phyloP scores from a whole-genome alignment of 2,797 vertebrate species.

The Sarcophilus harrisii region DNA sequence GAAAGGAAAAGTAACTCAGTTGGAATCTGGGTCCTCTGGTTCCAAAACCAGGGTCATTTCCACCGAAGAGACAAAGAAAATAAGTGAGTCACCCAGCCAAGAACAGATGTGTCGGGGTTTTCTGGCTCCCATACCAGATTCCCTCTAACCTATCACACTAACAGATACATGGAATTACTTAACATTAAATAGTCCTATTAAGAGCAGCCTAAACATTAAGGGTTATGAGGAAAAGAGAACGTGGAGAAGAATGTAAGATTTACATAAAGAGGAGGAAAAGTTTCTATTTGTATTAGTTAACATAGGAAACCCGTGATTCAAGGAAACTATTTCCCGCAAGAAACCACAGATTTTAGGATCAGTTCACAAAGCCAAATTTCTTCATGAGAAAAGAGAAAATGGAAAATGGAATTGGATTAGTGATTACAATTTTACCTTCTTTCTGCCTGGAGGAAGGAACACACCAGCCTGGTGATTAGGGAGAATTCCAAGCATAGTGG shows the following conservation, averaged over 20 bases:
- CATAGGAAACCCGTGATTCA: neutral
- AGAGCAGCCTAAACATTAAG: constrained; percentile 3
- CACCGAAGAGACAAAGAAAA: neutral
- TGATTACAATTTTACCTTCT: neutral
- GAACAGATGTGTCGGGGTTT: neutral
- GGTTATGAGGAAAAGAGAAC: neutral
- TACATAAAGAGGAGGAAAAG: neutral
- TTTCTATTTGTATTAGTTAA: neutral
- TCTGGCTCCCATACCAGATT: neutral
- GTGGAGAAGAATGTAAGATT: neutral
- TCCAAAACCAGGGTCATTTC: neutral
- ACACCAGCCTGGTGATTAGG: neutral
- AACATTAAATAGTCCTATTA: constrained; percentile 14
- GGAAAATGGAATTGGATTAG: neutral
- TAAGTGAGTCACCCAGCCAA: neutral
- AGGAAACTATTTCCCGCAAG: neutral
- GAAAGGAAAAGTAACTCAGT: neutral
- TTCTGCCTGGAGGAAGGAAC: neutral
- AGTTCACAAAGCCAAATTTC: constrained; percentile 11
- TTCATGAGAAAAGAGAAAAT: neutral
- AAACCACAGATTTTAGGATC: neutral
- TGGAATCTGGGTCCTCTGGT: constrained; percentile 10
- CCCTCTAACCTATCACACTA: neutral
- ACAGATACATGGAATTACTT: constrained; percentile 8
- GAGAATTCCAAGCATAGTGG: neutral